Percentiles rank a stretch among this genome's conserved stretches.
Evolutionary conservation across 2,113 vertebrate species (phyloP).

Genomic region (Toxostoma redivivum): DNA sequence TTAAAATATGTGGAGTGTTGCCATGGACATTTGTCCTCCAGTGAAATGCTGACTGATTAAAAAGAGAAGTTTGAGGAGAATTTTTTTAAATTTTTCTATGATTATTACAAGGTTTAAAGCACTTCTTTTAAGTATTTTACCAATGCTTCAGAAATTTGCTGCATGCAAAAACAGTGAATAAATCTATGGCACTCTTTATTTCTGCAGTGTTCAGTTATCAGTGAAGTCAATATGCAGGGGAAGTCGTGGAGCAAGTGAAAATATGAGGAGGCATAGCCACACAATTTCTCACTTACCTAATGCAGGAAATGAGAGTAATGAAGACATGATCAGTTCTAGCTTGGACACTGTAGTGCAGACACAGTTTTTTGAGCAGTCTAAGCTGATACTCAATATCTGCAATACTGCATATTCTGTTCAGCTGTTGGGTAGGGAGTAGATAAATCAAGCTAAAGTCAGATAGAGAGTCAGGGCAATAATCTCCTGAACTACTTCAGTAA

Average conservation of each 20-base stretch:
- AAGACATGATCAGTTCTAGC: not conserved
- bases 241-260: not conserved
- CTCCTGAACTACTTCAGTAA: not conserved
- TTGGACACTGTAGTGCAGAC: not conserved
- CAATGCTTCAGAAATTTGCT: not conserved
- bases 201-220: not conserved
- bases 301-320: not conserved
- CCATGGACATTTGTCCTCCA: not conserved
- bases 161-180: not conserved
- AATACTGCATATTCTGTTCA: not conserved
- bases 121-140: not conserved
- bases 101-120: not conserved
- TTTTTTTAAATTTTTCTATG: not conserved
- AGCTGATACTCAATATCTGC: not conserved
- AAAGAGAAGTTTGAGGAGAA: not conserved
- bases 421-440: not conserved
- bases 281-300: not conserved
- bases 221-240: not conserved
- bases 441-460: not conserved
- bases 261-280: not conserved
- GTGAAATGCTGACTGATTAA: not conserved
- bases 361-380: not conserved
- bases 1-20: not conserved
- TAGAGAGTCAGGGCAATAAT: not conserved
- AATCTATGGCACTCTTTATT: not conserved